Evolutionary conservation across 2,888 invertebrate species (phyloP).

Genomic region (Lordiphosa fenestrarum): DNA sequence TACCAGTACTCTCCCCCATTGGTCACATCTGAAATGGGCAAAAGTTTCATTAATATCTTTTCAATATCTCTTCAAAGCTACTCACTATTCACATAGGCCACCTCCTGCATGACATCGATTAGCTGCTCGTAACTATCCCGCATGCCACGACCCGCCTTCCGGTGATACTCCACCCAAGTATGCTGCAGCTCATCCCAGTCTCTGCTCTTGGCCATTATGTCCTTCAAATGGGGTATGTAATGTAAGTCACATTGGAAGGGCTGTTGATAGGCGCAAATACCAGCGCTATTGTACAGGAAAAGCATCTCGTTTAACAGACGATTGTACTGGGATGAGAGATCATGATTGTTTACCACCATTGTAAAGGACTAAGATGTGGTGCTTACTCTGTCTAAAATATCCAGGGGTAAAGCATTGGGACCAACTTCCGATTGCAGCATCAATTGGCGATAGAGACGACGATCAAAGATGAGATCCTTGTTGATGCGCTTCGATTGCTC

Average conservation of each 20-base stretch:
- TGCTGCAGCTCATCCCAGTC: slow-evolving; percentile 94
- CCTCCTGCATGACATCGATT: slow-evolving; percentile 89
- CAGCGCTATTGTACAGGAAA: slow-evolving; percentile 91
- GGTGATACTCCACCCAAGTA: slow-evolving; percentile 94
- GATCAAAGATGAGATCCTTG: slow-evolving; percentile 85
- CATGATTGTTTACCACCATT: neutral
- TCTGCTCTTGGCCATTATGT: slow-evolving; percentile 89
- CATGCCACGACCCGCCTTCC: slow-evolving; percentile 90
- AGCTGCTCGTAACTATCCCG: slow-evolving; percentile 90
- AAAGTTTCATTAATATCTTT: neutral
- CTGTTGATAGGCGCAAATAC: slow-evolving; percentile 91
- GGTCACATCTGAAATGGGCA: slow-evolving; percentile 85
- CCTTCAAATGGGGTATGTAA: slow-evolving; percentile 88
- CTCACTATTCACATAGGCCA: slow-evolving; percentile 90
- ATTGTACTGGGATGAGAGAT: slow-evolving; percentile 84
- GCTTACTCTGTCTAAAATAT: slow-evolving; percentile 90
- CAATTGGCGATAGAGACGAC: slow-evolving; percentile 86
- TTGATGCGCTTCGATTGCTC: slow-evolving; percentile 87
- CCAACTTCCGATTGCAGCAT: slow-evolving; percentile 89
- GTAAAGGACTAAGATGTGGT: neutral
- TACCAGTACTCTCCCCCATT: slow-evolving; percentile 95
- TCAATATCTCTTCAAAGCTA: slow-evolving; percentile 38
- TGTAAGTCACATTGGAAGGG: slow-evolving; percentile 90
- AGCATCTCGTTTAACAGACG: slow-evolving; percentile 93
- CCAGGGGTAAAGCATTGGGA: slow-evolving; percentile 90